phyloP scores from a whole-genome alignment of 2,888 invertebrate species.

The Lepidocyrtoides sp. region DNA sequence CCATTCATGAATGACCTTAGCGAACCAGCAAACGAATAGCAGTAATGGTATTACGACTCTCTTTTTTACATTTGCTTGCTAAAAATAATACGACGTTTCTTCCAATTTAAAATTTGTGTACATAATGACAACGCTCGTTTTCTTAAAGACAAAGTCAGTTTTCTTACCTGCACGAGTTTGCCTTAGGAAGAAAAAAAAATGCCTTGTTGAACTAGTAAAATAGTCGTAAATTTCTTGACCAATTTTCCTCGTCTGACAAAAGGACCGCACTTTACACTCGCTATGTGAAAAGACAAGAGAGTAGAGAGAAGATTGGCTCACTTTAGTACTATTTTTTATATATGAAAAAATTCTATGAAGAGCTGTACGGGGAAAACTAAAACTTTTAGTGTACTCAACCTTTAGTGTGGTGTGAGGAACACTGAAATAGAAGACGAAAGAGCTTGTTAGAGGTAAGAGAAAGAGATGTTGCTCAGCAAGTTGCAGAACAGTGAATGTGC shows the following conservation, averaged over 20 bases:
- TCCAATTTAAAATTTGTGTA: slow-evolving; percentile 38
- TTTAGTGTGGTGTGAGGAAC: neutral
- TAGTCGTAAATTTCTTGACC: slow-evolving; percentile 59
- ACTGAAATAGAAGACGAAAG: neutral
- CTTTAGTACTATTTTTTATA: slow-evolving; percentile 40
- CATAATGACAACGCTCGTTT: neutral
- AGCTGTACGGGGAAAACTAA: slow-evolving; percentile 40
- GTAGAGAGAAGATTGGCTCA: slow-evolving; percentile 13
- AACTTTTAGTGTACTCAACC: slow-evolving; percentile 3
- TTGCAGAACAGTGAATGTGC: slow-evolving; percentile 76
- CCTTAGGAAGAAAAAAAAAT: slow-evolving; percentile 18
- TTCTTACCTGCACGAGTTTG: slow-evolving; percentile 57
- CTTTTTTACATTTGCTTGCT: neutral
- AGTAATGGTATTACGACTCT: neutral
- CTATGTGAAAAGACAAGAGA: slow-evolving; percentile 24
- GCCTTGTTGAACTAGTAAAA: slow-evolving; percentile 29
- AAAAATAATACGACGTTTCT: neutral
- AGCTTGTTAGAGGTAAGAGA: neutral
- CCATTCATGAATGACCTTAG: slow-evolving; percentile 29
- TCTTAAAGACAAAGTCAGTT: slow-evolving; percentile 45
- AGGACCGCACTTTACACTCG: slow-evolving; percentile 53
- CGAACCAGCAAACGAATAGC: neutral
- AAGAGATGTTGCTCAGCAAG: slow-evolving; percentile 65
- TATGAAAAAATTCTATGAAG: neutral
- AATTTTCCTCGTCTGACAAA: slow-evolving; percentile 49